These are phyloP conservation scores for Amblyjoppa proteus DNA, from an alignment of 2,888 invertebrate species.

Conservation along the genomic window DNA sequence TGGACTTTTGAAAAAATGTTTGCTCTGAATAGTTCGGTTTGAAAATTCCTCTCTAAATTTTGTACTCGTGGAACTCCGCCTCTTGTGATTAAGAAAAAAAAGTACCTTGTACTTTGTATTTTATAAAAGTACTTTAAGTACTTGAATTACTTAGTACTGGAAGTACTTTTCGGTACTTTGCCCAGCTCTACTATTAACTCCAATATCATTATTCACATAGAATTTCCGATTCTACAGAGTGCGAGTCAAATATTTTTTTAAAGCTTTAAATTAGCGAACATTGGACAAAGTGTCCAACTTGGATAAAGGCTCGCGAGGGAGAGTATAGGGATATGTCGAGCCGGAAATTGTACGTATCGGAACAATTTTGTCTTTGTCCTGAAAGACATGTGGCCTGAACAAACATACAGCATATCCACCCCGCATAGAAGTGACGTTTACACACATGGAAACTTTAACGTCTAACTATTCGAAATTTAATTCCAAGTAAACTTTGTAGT, in stretches of 20 bases:
- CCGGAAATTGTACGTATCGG: conserved; percentile 24
- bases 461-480: conserved; percentile 56
- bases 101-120: too few species aligned
- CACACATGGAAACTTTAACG: conserved; percentile 45
- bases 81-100: too few species aligned
- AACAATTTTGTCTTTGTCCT: conserved; percentile 58
- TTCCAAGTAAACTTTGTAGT: conserved; percentile 55
- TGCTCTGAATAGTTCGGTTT: too few species aligned
- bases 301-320: conserved; percentile 20
- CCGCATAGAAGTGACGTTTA: conserved; percentile 10
- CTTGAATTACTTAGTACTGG: too few species aligned
- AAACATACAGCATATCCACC: conserved; percentile 31
- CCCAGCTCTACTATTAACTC: background rate
- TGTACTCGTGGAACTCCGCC: too few species aligned
- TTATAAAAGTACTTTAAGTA: too few species aligned
- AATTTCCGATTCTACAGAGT: conserved; percentile 15
- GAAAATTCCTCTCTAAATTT: too few species aligned
- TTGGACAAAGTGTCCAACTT: conserved; percentile 25
- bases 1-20: too few species aligned
- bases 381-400: conserved; percentile 51
- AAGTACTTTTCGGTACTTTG: too few species aligned
- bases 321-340: conserved; percentile 8
- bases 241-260: conserved; percentile 18
- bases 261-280: conserved; percentile 28
- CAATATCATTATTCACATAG: background rate